Base-by-base conservation (phyloP, 2,888 invertebrate species). In the Ashinkailepas kermadecensis region DNA sequence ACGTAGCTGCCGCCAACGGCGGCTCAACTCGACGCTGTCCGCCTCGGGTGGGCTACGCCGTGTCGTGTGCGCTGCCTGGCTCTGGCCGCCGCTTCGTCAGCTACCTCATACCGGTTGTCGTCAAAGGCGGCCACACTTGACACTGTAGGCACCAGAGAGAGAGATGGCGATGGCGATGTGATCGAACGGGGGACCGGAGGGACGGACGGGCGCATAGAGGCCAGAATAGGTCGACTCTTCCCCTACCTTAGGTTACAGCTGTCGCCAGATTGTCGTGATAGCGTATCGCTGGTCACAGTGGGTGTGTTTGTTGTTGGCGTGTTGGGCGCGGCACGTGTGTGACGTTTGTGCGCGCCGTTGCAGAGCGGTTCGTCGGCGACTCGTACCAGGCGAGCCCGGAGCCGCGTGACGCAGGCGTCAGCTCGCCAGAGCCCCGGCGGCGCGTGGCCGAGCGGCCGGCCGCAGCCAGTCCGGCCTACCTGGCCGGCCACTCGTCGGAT, bases 21-120 rank as follows among this genome's bases (percentile, higher is more conserved):
- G 83, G 84, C 78, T 84, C 21, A 84, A 84, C 82, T 85, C 85
- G 15, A 85, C 85, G 13, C 85, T 85, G 13, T 85, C 85, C 6
- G 85, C 85, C 21, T 84, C 85, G 10, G 85, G 85, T 85, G 80
- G 80, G 81, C 67, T 10, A 39, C 39, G 4, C 39, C 39, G 39
- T 39, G 4, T 39, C 39, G 39, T 39, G 39, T 39, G n/a, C n/a
- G n/a, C n/a, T n/a, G n/a, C n/a, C n/a, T n/a, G 39, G 39, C 39
- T 39, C 39, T 39, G 39, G 39, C 4, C 39, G 39, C 39, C 39
- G 39, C 39, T 39, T 4, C 39, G 39, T 39, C 39, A 39, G 4
- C 4, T 39, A 39, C 39, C 39, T 39, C 39, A 39, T 39, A 4
- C 39, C 39, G 39, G 39, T 4, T 39, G 39, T 39, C 39, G 39